phyloP scores from a whole-genome alignment of 2,888 invertebrate genomes.

The Eulithis prunata region DNA sequence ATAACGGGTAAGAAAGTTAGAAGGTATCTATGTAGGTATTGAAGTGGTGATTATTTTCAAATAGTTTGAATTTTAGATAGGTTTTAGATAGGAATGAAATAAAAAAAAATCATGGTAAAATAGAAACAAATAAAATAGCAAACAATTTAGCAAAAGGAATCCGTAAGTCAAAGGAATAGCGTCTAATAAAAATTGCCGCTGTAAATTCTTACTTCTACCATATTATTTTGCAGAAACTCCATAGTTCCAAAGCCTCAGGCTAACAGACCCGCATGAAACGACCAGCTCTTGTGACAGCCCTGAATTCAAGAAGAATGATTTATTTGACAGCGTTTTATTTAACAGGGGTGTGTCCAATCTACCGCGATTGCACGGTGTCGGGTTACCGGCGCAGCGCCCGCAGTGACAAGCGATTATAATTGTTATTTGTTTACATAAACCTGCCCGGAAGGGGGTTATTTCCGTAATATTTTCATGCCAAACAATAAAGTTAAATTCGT shows the following conservation, averaged over 20 bases:
- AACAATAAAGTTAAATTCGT: conserved; percentile 5
- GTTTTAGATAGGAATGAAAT: too few species aligned
- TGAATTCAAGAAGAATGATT: conserved; percentile 38
- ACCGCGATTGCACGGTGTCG: conserved; percentile 43
- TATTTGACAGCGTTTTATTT: conserved; percentile 39
- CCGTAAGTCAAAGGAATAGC: too few species aligned
- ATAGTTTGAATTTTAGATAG: too few species aligned
- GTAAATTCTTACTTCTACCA: background rate
- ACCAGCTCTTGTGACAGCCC: conserved; percentile 27
- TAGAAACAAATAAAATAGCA: background rate
- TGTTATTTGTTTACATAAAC: conserved; percentile 30
- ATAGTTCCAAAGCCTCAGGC: conserved; percentile 7
- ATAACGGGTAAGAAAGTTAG: background rate
- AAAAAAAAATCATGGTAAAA: background rate
- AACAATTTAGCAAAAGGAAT: background rate
- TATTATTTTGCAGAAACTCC: background rate
- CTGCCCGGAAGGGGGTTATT: conserved; percentile 22
- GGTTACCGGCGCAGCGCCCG: conserved; percentile 31
- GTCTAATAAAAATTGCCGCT: too few species aligned
- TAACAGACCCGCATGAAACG: conserved; percentile 2
- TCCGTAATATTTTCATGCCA: conserved; percentile 11
- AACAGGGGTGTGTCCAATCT: conserved; percentile 35
- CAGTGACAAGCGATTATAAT: conserved; percentile 33
- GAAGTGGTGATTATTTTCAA: too few species aligned
- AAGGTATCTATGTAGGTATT: background rate